Percentiles rank a stretch among this genome's conserved stretches.
Conservation (phyloP, 2,797 vertebrate species). For the Danio kyathit region DNA sequence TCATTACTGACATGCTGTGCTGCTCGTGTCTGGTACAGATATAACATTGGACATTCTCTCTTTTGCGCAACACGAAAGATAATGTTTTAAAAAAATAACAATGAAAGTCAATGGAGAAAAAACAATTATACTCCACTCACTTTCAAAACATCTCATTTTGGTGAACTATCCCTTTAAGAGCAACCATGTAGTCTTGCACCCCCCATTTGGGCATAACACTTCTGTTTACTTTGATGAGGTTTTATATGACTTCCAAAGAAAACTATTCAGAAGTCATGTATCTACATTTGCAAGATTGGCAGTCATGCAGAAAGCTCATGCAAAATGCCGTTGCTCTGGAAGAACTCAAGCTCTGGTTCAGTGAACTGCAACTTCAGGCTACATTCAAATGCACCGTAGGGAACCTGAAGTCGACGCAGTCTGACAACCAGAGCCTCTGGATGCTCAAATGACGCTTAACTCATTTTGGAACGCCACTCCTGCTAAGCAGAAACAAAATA, state of each 20-base stretch:
- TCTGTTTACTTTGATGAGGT: conserved; percentile 37
- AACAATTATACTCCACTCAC: no score
- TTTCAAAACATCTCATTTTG: neutral
- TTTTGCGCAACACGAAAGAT: neutral
- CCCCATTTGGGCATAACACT: neutral
- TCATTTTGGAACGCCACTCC: conserved; percentile 38
- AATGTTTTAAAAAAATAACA: neutral
- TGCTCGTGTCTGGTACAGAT: no score
- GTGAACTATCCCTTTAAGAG: conserved; percentile 11
- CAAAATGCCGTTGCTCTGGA: conserved; percentile 50
- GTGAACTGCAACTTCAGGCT: conserved; percentile 39
- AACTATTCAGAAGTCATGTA: conserved; percentile 13
- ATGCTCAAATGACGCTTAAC: conserved; percentile 40
- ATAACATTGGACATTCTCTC: neutral
- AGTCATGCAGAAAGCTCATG: conserved; percentile 36
- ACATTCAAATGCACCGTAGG: conserved; percentile 33
- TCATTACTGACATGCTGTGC: no score
- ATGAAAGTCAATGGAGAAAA: neutral
- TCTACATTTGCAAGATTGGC: conserved; percentile 14
- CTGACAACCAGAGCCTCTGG: conserved; percentile 37
- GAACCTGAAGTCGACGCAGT: conserved; percentile 27
- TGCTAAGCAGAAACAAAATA: conserved; percentile 25
- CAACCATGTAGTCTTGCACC: neutral
- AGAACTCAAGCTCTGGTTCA: conserved; percentile 38
- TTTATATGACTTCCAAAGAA: conserved; percentile 28